Percentiles rank a stretch among this genome's conserved stretches.
These are phyloP conservation scores for Lepidurus apus DNA, from an alignment of 1,140 invertebrate genomes.

Conservation along the genomic window DNA sequence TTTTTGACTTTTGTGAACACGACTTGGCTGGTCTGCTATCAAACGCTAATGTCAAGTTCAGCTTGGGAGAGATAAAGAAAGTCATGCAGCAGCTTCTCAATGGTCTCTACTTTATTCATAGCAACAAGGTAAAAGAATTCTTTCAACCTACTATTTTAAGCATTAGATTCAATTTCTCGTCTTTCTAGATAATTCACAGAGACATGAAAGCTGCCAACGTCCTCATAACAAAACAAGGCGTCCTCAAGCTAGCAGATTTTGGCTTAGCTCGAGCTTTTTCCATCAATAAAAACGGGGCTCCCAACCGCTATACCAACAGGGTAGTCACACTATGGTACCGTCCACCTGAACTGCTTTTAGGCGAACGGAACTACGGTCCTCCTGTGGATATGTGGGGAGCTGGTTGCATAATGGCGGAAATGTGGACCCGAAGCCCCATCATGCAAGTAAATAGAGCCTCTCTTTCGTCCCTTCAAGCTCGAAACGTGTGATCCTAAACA, in stretches of 20 bases:
- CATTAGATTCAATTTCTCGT: slow-evolving; percentile 30
- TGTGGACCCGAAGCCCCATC: slow-evolving; percentile 87
- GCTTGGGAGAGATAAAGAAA: slow-evolving; percentile 95
- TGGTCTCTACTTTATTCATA: slow-evolving; percentile 95
- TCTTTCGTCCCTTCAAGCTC: not conserved
- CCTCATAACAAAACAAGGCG: slow-evolving; percentile 93
- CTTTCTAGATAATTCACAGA: slow-evolving; percentile 69
- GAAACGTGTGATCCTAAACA: not conserved
- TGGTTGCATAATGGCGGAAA: slow-evolving; percentile 98
- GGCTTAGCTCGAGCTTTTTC: slow-evolving; percentile 87
- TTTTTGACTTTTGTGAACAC: slow-evolving; percentile 99
- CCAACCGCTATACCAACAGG: slow-evolving; percentile 90
- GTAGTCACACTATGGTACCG: slow-evolving; percentile 98
- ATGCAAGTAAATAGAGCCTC: slow-evolving; percentile 48
- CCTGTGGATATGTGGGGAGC: slow-evolving; percentile 98
- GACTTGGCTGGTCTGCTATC: slow-evolving; percentile 94
- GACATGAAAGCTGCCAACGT: slow-evolving; percentile 99
- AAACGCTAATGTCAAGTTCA: slow-evolving; percentile 94
- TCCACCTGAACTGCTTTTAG: slow-evolving; percentile 80
- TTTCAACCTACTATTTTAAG: not conserved
- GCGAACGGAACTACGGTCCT: slow-evolving; percentile 92
- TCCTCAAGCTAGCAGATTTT: slow-evolving; percentile 88
- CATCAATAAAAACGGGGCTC: slow-evolving; percentile 73
- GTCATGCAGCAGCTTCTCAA: slow-evolving; percentile 96
- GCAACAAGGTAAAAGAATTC: slow-evolving; percentile 67